Conservation (phyloP, 2,113 vertebrate species). For the Perca fluviatilis region DNA sequence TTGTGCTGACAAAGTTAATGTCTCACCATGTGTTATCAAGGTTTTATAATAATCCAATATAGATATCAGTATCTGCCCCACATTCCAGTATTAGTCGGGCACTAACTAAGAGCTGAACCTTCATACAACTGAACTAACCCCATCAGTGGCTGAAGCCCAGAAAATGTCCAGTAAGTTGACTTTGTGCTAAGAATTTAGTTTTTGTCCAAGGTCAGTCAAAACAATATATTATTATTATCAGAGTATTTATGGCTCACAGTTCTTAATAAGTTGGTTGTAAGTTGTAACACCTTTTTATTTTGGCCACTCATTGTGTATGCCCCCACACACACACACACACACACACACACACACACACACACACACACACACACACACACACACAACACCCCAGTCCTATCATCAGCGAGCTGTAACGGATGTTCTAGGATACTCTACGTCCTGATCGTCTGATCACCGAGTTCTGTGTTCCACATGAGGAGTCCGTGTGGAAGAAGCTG, state of each 20-base stretch:
- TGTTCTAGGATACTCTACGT: not conserved
- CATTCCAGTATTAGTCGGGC: not conserved
- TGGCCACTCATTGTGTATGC: no score
- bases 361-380: no score
- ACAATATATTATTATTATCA: not conserved
- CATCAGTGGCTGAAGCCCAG: not conserved
- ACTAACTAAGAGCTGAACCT: not conserved
- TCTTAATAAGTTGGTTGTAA: not conserved
- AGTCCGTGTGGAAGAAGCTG: constrained; percentile 1
- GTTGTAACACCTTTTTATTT: no score
- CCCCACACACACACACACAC: no score
- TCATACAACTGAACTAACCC: not conserved
- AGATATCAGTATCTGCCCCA: not conserved
- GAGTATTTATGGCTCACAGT: not conserved
- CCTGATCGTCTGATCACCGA: not conserved
- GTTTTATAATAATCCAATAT: not conserved
- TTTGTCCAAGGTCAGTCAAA: not conserved
- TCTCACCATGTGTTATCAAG: not conserved
- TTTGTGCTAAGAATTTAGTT: not conserved
- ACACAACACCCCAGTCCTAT: not conserved
- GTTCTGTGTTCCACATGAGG: not conserved
- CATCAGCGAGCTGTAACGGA: not conserved
- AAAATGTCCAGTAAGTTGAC: not conserved
- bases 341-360: no score
- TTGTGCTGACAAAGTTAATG: not conserved